Evolutionary conservation across 92 coral and sea anemone species (phyloP).

Genomic region (Porites divaricata): DNA sequence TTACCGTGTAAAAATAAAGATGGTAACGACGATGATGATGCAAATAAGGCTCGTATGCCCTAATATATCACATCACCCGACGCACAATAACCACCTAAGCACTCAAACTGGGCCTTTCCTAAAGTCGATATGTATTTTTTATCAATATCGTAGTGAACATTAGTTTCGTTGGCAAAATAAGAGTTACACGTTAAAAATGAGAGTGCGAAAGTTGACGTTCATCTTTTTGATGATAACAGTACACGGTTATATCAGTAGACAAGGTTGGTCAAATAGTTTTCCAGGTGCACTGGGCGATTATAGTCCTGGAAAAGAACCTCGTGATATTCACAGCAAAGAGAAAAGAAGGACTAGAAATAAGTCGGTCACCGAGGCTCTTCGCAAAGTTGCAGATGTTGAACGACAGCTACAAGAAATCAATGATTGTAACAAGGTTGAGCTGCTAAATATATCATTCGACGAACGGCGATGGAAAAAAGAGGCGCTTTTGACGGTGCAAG

Average conservation of each 20-base stretch:
- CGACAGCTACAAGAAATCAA: slow-evolving; percentile 27
- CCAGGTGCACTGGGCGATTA: background rate
- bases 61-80: too few species aligned
- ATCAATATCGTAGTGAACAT: background rate
- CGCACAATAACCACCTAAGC: too few species aligned
- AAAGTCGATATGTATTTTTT: background rate
- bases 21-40: too few species aligned
- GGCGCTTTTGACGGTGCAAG: slow-evolving; percentile 63
- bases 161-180: background rate
- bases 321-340: background rate
- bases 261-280: background rate
- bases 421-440: slow-evolving; percentile 33
- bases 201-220: background rate
- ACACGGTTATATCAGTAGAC: background rate
- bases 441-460: slow-evolving; percentile 42
- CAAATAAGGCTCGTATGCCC: too few species aligned
- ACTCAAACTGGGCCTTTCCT: background rate
- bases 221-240: background rate
- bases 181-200: background rate
- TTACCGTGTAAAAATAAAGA: too few species aligned
- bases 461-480: slow-evolving; percentile 69
- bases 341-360: background rate
- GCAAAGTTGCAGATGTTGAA: slow-evolving; percentile 35
- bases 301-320: background rate
- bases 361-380: slow-evolving; percentile 16